These are phyloP conservation scores for Brachionichthys hirsutus DNA, from an alignment of 2,113 vertebrate species.

Conservation along the genomic window DNA sequence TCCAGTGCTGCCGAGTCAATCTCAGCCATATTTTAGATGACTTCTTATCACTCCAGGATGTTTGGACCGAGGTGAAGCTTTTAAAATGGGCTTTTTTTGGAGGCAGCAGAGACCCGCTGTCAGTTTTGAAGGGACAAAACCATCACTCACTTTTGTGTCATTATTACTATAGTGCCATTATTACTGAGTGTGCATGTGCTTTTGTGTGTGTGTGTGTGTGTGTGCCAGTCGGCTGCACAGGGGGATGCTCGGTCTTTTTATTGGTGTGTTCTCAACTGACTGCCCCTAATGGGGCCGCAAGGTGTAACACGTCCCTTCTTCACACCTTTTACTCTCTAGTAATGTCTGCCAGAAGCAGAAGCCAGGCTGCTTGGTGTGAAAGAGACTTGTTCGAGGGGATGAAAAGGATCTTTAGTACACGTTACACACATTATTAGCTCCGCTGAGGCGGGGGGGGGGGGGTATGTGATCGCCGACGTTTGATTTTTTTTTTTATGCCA, in stretches of 20 bases:
- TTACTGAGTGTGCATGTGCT: conserved; percentile 2
- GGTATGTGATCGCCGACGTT: too few species aligned
- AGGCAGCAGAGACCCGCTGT: conserved; percentile 49
- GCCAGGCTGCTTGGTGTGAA: conserved; percentile 14
- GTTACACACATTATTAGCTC: too few species aligned
- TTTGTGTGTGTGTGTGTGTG: conserved; percentile 17
- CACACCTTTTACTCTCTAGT: conserved; percentile 10
- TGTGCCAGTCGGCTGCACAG: conserved; percentile 33
- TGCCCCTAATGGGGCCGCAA: conserved; percentile 20
- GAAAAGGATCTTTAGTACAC: not conserved
- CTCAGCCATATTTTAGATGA: conserved; percentile 54
- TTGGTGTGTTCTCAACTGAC: conserved; percentile 25
- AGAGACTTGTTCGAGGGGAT: not conserved
- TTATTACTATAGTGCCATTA: conserved; percentile 11
- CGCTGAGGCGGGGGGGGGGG: too few species aligned
- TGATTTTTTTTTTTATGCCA: too few species aligned
- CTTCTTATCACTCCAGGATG: conserved; percentile 40
- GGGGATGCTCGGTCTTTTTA: conserved; percentile 34
- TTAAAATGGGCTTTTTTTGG: conserved; percentile 46
- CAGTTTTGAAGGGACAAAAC: conserved; percentile 45
- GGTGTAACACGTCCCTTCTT: conserved; percentile 22
- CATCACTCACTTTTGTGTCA: conserved; percentile 54
- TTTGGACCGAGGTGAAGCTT: conserved; percentile 30
- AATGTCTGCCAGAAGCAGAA: conserved; percentile 13
- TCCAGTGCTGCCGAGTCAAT: conserved; percentile 28